These are phyloP conservation scores for Lasioglossum calceatum DNA, from an alignment of 2,888 invertebrate species.

Conservation along the genomic window DNA sequence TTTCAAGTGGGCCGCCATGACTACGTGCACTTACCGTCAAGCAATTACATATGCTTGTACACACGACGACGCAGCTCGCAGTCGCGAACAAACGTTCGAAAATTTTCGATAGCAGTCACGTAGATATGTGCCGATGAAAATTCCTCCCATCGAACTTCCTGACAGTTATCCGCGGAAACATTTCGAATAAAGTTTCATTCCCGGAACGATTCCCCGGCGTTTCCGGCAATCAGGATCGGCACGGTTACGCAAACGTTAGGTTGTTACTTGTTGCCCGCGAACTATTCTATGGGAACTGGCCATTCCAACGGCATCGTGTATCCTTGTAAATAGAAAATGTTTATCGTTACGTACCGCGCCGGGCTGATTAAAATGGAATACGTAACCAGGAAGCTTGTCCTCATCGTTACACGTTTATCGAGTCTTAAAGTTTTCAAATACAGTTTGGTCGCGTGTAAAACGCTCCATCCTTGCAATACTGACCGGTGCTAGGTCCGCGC, in stretches of 20 bases:
- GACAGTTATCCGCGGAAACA: slow-evolving; percentile 20
- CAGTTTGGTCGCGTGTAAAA: not conserved
- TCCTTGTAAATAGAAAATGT: not conserved
- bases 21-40: too few relatives aligned
- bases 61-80: slow-evolving; percentile 14
- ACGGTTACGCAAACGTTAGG: slow-evolving; percentile 10
- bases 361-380: not conserved
- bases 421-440: not conserved
- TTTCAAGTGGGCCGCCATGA: not conserved
- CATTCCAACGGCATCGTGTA: not conserved
- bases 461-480: not conserved
- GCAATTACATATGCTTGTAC: slow-evolving; percentile 24
- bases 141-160: slow-evolving; percentile 29
- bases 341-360: not conserved
- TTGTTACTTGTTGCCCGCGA: slow-evolving; percentile 8
- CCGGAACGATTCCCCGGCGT: slow-evolving; percentile 3
- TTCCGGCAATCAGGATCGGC: slow-evolving; percentile 13
- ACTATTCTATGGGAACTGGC: not conserved
- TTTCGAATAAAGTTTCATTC: slow-evolving; percentile 40
- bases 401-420: not conserved
- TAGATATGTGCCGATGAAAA: slow-evolving; percentile 25
- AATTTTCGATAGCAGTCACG: slow-evolving; percentile 50
- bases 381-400: not conserved
- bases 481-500: not conserved
- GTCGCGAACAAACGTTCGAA: slow-evolving; percentile 39